Evolutionary conservation across 2,888 invertebrate genomes (phyloP).

Genomic region (Microdon myrmicae): DNA sequence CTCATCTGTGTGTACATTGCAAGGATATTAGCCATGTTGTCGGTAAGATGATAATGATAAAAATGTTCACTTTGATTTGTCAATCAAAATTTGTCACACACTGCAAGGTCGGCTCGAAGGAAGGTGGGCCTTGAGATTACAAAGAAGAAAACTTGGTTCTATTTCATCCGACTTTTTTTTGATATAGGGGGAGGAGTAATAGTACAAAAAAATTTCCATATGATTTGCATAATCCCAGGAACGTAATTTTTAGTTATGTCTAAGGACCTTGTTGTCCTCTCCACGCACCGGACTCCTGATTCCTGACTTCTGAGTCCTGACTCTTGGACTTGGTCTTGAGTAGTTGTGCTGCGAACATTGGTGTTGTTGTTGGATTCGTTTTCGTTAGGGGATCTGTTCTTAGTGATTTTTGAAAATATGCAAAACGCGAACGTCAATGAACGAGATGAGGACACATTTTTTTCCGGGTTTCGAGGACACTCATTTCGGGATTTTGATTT

Average conservation of each 20-base stretch:
- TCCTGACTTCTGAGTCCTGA: not conserved
- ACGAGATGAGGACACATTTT: constrained; percentile 31
- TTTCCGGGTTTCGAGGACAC: constrained; percentile 8
- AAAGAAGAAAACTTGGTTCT: constrained; percentile 28
- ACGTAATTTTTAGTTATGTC: constrained; percentile 51
- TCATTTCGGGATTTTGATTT: constrained; percentile 12
- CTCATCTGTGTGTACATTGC: constrained; percentile 43
- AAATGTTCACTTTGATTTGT: constrained; percentile 51
- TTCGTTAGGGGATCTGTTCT: constrained; percentile 45
- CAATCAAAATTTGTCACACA: constrained; percentile 51
- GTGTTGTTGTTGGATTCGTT: constrained; percentile 42
- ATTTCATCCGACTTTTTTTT: constrained; percentile 30
- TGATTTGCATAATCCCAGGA: constrained; percentile 49
- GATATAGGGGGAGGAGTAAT: constrained; percentile 28
- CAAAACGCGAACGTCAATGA: constrained; percentile 34
- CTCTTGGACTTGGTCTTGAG: constrained; percentile 20
- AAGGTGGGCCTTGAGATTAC: constrained; percentile 3
- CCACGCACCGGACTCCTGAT: constrained; percentile 1
- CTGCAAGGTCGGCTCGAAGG: constrained; percentile 12
- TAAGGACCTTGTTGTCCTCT: constrained; percentile 8
- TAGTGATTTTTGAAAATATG: constrained; percentile 52
- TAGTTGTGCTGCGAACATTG: not conserved
- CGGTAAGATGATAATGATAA: constrained; percentile 31
- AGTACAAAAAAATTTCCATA: constrained; percentile 46
- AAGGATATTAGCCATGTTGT: constrained; percentile 44